Percentiles rank a stretch among this genome's conserved stretches.
These are phyloP conservation scores for Drosophila pseudoananassae DNA, from an alignment of 1,140 invertebrate genomes.

Conservation along the genomic window DNA sequence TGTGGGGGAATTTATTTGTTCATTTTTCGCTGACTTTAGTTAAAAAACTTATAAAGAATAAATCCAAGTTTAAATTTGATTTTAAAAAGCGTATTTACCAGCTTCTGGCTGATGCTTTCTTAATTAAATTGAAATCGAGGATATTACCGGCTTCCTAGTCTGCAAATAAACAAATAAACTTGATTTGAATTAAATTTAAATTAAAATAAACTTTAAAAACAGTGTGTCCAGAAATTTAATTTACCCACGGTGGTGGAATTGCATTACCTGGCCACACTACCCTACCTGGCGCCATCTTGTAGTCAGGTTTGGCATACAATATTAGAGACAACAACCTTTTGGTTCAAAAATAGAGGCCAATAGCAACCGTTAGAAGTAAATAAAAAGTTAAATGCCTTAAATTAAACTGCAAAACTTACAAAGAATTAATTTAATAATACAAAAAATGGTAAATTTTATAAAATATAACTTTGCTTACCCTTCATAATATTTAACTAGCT, in stretches of 20 bases:
- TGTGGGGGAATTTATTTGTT: background rate
- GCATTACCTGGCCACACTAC: no score
- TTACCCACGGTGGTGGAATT: no score
- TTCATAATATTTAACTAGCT: background rate
- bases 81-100: background rate
- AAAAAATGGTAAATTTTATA: background rate
- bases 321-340: background rate
- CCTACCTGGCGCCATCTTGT: background rate
- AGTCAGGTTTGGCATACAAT: background rate
- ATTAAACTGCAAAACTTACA: background rate
- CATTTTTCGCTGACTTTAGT: background rate
- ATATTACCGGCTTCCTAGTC: no score
- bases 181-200: no score
- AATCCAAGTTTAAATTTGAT: background rate
- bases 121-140: no score
- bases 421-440: no score
- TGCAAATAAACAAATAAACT: no score
- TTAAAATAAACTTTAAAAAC: no score
- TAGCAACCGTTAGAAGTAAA: background rate
- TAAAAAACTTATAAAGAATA: background rate
- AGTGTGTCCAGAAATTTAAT: no score
- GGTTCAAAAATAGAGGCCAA: background rate
- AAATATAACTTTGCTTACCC: background rate
- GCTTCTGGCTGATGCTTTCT: no score
- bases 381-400: background rate